These are phyloP conservation scores for Hypena proboscidalis DNA, from an alignment of 2,888 invertebrate species.

Conservation along the genomic window DNA sequence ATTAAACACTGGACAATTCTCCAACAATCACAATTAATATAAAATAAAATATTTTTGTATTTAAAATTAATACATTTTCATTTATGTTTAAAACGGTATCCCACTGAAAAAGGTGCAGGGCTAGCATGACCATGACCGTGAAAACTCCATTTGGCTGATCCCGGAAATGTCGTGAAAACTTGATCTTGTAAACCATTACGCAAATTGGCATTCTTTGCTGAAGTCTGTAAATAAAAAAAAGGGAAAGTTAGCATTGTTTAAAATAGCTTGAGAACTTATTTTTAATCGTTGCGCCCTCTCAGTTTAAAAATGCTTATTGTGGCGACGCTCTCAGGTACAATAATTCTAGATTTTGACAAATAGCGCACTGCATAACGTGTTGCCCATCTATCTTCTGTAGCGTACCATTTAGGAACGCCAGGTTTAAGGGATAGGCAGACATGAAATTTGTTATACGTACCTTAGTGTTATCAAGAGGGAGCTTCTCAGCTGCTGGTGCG, in stretches of 20 bases:
- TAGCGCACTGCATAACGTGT: too few relatives aligned
- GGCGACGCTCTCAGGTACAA: too few relatives aligned
- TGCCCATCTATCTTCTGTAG: too few relatives aligned
- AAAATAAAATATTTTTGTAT: neutral
- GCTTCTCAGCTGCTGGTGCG: slow-evolving; percentile 48
- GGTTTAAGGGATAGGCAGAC: too few relatives aligned
- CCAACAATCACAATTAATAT: too few relatives aligned
- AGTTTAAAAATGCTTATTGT: too few relatives aligned
- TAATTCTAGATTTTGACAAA: too few relatives aligned
- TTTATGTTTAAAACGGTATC: slow-evolving; percentile 26
- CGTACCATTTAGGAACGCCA: too few relatives aligned
- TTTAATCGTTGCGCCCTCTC: too few relatives aligned
- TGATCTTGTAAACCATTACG: slow-evolving; percentile 77
- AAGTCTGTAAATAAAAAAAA: slow-evolving; percentile 4
- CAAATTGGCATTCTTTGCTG: slow-evolving; percentile 38
- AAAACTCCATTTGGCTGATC: slow-evolving; percentile 71
- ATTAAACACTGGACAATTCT: too few relatives aligned
- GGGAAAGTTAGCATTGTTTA: neutral
- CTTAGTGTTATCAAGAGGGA: slow-evolving; percentile 36
- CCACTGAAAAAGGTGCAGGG: slow-evolving; percentile 27
- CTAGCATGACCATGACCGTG: slow-evolving; percentile 57
- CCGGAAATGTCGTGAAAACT: slow-evolving; percentile 63
- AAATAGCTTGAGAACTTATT: too few relatives aligned
- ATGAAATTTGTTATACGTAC: slow-evolving; percentile 30
- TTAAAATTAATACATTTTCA: neutral